Conservation (phyloP, 2,888 invertebrate genomes). For the Agrotis ipsilon region DNA sequence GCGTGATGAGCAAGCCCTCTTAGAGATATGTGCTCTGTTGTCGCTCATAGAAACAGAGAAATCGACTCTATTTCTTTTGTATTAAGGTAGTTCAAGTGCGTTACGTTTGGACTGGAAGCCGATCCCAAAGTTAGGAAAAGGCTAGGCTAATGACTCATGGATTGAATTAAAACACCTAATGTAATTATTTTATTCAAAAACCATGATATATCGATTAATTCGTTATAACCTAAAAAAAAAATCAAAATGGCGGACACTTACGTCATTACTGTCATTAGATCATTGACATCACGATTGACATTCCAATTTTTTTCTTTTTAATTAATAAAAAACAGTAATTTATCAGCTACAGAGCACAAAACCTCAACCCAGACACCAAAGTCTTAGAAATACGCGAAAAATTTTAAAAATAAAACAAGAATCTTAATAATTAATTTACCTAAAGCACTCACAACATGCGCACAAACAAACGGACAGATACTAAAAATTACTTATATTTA, state of each 20-base stretch:
- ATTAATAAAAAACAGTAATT: no score
- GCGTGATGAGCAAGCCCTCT: no score
- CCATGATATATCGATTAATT: neutral
- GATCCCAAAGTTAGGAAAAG: neutral
- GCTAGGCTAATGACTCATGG: neutral
- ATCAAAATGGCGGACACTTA: constrained; percentile 9
- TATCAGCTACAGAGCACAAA: constrained; percentile 32
- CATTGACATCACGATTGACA: no score
- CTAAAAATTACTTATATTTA: constrained; percentile 46
- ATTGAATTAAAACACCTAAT: neutral
- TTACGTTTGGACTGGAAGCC: neutral
- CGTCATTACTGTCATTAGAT: neutral
- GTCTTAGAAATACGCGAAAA: constrained; percentile 25
- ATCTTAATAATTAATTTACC: constrained; percentile 24
- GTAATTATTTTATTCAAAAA: neutral
- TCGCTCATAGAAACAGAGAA: neutral
- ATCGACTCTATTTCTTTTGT: no score
- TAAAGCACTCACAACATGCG: constrained; percentile 40
- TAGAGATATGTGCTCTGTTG: constrained; percentile 25
- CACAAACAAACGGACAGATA: constrained; percentile 21
- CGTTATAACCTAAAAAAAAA: neutral
- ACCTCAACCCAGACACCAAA: constrained; percentile 41
- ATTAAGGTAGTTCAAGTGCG: no score
- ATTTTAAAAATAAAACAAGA: constrained; percentile 12
- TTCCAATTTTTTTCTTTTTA: no score